These are phyloP conservation scores for Smutsia gigantea DNA, from an alignment of 2,797 vertebrate genomes.

Conservation along the genomic window DNA sequence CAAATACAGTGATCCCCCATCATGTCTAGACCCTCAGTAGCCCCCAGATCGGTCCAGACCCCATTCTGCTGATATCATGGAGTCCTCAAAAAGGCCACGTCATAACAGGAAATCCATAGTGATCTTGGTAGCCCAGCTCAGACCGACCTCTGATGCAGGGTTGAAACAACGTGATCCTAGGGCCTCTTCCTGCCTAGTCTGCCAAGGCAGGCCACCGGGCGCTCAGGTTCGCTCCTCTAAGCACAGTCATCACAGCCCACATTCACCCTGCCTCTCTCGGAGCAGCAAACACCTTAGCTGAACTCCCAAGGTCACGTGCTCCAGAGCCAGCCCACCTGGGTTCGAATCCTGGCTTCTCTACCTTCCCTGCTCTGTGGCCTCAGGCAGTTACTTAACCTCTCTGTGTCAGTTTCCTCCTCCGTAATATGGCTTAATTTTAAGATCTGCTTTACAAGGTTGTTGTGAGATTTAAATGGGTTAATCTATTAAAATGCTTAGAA, in stretches of 20 bases:
- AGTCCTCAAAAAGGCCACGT: neutral
- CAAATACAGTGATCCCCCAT: neutral
- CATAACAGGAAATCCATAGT: neutral
- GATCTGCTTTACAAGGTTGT: neutral
- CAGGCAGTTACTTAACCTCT: neutral
- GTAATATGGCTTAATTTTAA: neutral
- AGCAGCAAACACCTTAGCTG: neutral
- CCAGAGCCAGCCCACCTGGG: neutral
- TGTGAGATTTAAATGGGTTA: neutral
- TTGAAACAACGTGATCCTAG: neutral
- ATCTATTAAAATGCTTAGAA: neutral
- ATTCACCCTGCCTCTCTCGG: neutral
- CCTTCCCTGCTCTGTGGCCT: constrained; percentile 38
- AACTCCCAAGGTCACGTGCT: neutral
- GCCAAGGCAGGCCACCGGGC: neutral
- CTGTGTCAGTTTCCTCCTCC: constrained; percentile 1
- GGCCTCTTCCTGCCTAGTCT: neutral
- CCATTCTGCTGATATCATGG: neutral
- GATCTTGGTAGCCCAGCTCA: neutral
- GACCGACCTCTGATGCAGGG: neutral
- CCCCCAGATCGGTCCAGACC: neutral
- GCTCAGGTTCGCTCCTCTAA: neutral
- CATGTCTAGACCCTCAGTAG: neutral
- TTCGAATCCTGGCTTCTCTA: constrained; percentile 14
- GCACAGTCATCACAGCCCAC: neutral